These are phyloP conservation scores for Archaeoteleia sp. DNA, from an alignment of 2,888 invertebrate species.

Conservation along the genomic window DNA sequence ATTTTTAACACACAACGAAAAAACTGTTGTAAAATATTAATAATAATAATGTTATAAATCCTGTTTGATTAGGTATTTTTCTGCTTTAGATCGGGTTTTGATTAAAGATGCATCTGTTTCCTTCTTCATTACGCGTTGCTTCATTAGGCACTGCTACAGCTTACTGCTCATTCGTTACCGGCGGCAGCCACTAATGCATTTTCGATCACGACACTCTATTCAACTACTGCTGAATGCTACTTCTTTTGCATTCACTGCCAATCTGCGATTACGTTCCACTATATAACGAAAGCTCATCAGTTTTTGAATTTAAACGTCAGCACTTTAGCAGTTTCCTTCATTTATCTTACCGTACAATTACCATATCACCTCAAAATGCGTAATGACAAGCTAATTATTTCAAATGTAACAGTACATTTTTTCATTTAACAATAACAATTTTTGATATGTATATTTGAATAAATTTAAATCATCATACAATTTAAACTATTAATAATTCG, in stretches of 20 bases:
- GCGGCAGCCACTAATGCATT: constrained; percentile 36
- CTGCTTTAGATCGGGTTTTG: constrained; percentile 5
- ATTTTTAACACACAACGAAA: too few species aligned
- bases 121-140: constrained; percentile 24
- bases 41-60: neutral
- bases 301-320: constrained; percentile 25
- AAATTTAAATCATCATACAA: too few species aligned
- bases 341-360: constrained; percentile 1
- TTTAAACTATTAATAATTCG: too few species aligned
- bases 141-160: constrained; percentile 32
- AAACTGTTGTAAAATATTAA: neutral
- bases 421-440: neutral
- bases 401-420: neutral
- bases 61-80: too few species aligned
- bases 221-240: constrained; percentile 31
- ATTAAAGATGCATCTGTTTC: constrained; percentile 29
- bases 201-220: constrained; percentile 40
- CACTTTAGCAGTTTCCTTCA: neutral
- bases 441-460: neutral
- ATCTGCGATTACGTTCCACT: constrained; percentile 36
- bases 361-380: too few species aligned
- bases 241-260: constrained; percentile 37
- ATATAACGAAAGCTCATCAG: constrained; percentile 25
- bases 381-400: too few species aligned
- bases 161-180: constrained; percentile 34